Percentiles rank a stretch among this genome's conserved stretches.
These are phyloP conservation scores for Apamea monoglypha DNA, from an alignment of 2,888 invertebrate genomes.

Conservation along the genomic window DNA sequence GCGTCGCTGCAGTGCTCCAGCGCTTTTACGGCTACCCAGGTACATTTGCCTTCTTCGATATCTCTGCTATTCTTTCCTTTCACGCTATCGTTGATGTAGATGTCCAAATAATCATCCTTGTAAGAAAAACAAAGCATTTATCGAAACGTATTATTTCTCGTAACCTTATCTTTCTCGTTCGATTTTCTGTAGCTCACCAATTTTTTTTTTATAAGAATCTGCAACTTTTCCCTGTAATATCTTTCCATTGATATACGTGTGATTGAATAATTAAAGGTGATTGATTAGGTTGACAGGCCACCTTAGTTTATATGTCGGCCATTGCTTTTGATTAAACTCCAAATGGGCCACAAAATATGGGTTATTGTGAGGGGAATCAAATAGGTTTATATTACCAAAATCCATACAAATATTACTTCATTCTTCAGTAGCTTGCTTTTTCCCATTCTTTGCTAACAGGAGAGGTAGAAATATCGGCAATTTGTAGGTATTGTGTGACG, in stretches of 20 bases:
- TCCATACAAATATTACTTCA: slow-evolving; percentile 27
- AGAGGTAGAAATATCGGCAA: slow-evolving; percentile 35
- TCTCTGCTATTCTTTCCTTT: slow-evolving; percentile 91
- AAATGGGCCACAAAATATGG: neutral
- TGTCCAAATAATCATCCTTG: slow-evolving; percentile 52
- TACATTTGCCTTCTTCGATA: slow-evolving; percentile 97
- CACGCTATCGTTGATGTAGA: slow-evolving; percentile 25
- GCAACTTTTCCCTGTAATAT: neutral
- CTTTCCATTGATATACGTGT: neutral
- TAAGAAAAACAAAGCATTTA: neutral
- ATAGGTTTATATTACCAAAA: slow-evolving; percentile 16
- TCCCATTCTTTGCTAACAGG: slow-evolving; percentile 36
- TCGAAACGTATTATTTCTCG: neutral
- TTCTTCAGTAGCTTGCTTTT: slow-evolving; percentile 36
- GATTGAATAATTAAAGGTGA: neutral
- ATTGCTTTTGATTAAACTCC: neutral
- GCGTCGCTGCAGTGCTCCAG: slow-evolving; percentile 92
- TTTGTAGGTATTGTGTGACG: slow-evolving; percentile 5
- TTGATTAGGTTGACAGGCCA: neutral
- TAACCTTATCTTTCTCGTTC: neutral
- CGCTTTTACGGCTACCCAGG: slow-evolving; percentile 96
- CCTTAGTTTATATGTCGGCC: neutral
- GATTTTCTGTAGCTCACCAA: neutral
- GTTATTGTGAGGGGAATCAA: neutral
- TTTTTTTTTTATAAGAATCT: neutral